Base-by-base conservation (phyloP, 1,140 invertebrate species). In the Brachionus koreanus region DNA sequence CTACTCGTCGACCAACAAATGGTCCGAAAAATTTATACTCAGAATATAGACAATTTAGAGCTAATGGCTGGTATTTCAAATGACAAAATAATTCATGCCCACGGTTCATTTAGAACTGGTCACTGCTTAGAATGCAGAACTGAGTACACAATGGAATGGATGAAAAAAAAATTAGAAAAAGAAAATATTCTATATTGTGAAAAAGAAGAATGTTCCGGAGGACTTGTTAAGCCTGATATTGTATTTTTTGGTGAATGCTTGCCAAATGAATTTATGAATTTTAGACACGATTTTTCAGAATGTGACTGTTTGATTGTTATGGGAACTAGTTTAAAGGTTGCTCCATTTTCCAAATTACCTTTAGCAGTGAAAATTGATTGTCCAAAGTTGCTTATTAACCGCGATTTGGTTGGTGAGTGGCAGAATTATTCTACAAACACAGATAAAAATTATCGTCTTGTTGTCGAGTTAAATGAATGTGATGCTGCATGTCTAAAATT, bases 231-330 rank as follows among this genome's bases (percentile, higher is more conserved):
- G 29, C 77, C 77, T 5, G 77, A 97, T 86, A 95, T 97, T 86
- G 92, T 97, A 1, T 96, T 97, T 87, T 97, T 97, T 89, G 95
- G 95, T 23, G 95, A 98, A 90, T 91, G 90, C 86, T 89, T 98
- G 42, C 94, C 95, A 0, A 86, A 90, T 0, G 90, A 91, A 77
- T 97, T 95, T 88, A 92, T 93, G 84, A 85, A 86, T 37, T 85
- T 81, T 81, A 83, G 25, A 72, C 77, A 91, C 83, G 96, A 98
- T 89, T 95, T 98, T 86, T 87, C 89, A 43, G 89, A 93, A 82
- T 97, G 95, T 88, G 96, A 98, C 89, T 89, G 98, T 81, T 90
- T 98, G 5, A 94, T 98, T 79, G 93, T 98, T 5, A 93, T 98
- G 92, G 96, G 96, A 7, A 97, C 96, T 1, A 97, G 95, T 19